Evolutionary conservation across 2,113 vertebrate species (phyloP), one percentile per base, ranked within the genome.

Genomic region (Hipposideros armiger): DNA sequence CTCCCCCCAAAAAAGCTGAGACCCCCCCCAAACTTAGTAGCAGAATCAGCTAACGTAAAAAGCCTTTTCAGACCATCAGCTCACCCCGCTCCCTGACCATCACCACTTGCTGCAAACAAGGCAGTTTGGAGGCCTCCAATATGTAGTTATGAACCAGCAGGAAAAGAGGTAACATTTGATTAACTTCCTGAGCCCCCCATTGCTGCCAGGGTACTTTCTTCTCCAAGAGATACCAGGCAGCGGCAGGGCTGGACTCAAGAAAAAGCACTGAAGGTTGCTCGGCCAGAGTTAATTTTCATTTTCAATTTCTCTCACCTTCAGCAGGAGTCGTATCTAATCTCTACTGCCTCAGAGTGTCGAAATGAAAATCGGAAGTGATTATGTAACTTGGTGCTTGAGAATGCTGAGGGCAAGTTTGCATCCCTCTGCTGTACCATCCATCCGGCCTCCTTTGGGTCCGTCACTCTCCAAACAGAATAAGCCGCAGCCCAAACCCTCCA

Each of bases 311-410:
- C 93, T 74, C 30, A 91, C 96, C 17, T 87, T 73, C 13, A 0
- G 32, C 96, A 97, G 56, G 1, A 72, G 72, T 91, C 67, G 97
- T 97, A 98, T 98, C 98, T 97, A 92, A 98, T 98, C 97, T 98
- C 60, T 54, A 73, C 56, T 64, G 76, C 87, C 97, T 96, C 97
- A 13, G 77, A 95, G 69, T 74, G 95, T 96, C 77, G 97, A 97
- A 97, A 97, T 80, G 95, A 94, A 97, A 98, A 95, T 91, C 19
- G 70, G 98, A 95, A 93, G 90, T 69, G 92, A 45, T 97, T 56
- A 92, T 14, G 47, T 97, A 97, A 95, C 52, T 40, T n/a, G 15
- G 0, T 56, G 89, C 86, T 70, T 9, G 56, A 62, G 87, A 45
- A 0, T 0, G 24, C 58, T 40, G n/a, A 73, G 58, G 3, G 11